These are phyloP conservation scores for Atherix ibis DNA, from an alignment of 2,888 invertebrate species.

Conservation along the genomic window DNA sequence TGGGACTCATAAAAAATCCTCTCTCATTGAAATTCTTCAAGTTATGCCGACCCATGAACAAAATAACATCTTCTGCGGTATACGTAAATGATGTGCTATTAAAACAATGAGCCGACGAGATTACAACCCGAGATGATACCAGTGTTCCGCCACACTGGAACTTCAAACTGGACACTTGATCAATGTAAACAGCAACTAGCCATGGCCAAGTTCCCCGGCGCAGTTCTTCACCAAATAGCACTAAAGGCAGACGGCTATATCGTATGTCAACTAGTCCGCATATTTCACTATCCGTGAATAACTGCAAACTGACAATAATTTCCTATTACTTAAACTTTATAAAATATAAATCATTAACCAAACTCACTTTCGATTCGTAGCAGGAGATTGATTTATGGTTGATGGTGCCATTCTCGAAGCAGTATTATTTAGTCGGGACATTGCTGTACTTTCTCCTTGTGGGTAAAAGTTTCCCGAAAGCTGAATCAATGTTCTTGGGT, in stretches of 20 bases:
- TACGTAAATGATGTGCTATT: conserved; percentile 16
- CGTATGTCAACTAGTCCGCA: conserved; percentile 3
- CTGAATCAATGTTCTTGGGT: too few relatives aligned
- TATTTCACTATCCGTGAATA: background rate
- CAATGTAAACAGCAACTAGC: conserved; percentile 44
- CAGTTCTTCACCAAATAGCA: conserved; percentile 20
- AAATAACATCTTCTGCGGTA: conserved; percentile 25
- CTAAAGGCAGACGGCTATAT: conserved; percentile 3
- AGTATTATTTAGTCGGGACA: too few relatives aligned
- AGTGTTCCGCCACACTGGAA: conserved; percentile 31
- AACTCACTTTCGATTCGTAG: too few relatives aligned
- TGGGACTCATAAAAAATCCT: conserved; percentile 25
- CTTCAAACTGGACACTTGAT: background rate
- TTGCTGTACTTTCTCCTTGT: too few relatives aligned
- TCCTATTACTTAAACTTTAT: too few relatives aligned
- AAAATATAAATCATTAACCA: too few relatives aligned
- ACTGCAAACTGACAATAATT: too few relatives aligned
- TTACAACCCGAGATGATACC: conserved; percentile 19
- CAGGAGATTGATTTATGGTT: too few relatives aligned
- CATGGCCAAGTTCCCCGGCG: conserved; percentile 49
- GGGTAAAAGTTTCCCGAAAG: too few relatives aligned
- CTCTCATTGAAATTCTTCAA: conserved; percentile 33
- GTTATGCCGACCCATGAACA: conserved; percentile 34
- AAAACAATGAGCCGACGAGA: conserved; percentile 35
- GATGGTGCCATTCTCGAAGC: too few relatives aligned